Conservation (phyloP, 1,140 invertebrate genomes). For the Galendromus occidentalis region DNA sequence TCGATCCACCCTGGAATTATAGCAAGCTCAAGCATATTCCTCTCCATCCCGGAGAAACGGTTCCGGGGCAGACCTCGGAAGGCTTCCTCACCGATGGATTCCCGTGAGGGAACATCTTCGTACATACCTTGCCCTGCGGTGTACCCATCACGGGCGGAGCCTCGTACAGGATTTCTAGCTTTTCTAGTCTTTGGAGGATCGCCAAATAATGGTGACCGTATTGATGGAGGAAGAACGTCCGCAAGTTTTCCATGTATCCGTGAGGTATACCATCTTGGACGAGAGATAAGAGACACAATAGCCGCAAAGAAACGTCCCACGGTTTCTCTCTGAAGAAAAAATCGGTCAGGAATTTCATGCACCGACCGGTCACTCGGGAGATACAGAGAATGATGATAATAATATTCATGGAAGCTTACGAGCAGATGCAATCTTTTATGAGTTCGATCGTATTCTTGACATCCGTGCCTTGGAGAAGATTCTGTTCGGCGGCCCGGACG, state of each 20-base stretch:
- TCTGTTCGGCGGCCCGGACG: neutral
- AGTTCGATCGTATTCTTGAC: neutral
- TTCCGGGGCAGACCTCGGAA: too few species aligned
- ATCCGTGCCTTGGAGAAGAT: neutral
- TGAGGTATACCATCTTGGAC: neutral
- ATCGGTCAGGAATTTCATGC: too few species aligned
- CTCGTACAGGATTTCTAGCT: constrained; percentile 3
- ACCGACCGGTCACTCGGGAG: too few species aligned
- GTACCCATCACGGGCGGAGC: neutral
- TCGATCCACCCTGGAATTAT: neutral
- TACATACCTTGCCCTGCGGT: neutral
- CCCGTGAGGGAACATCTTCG: neutral
- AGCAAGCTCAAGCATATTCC: neutral
- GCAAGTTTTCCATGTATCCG: neutral
- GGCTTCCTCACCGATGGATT: too few species aligned
- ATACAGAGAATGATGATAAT: too few species aligned
- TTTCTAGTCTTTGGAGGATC: neutral
- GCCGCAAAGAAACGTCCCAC: neutral
- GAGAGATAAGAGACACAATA: neutral
- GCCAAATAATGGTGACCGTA: neutral
- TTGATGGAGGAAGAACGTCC: neutral
- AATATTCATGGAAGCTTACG: neutral
- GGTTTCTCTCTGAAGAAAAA: neutral
- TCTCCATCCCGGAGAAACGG: neutral
- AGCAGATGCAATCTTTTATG: neutral